A percentile compares a stretch with the other conserved stretches of the same genome.
Conservation (phyloP, 2,797 vertebrate species). For the Trematomus bernacchii region DNA sequence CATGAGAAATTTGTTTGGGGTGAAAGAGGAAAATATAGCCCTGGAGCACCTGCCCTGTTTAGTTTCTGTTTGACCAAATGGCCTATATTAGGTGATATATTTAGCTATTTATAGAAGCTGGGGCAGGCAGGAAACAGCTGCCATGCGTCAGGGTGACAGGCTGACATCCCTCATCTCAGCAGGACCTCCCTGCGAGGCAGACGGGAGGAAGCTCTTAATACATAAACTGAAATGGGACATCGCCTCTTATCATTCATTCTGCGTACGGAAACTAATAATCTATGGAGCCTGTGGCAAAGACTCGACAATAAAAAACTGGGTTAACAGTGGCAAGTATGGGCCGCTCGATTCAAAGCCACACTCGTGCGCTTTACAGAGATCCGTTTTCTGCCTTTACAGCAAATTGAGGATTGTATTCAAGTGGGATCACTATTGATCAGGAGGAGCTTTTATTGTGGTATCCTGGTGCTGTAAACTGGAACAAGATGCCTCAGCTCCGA, state of each 20-base stretch:
- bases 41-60: slow-evolving; percentile 68
- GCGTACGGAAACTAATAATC: slow-evolving; percentile 77
- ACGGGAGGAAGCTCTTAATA: slow-evolving; percentile 73
- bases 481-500: slow-evolving; percentile 46
- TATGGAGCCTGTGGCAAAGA: slow-evolving; percentile 73
- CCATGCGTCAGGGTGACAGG: slow-evolving; percentile 80
- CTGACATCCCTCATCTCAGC: slow-evolving; percentile 83
- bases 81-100: slow-evolving; percentile 83
- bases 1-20: slow-evolving; percentile 56
- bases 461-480: slow-evolving; percentile 49
- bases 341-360: slow-evolving; percentile 47
- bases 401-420: slow-evolving; percentile 55
- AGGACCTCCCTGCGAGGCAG: slow-evolving; percentile 80
- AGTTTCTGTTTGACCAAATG: slow-evolving; percentile 82
- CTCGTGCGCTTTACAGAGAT: slow-evolving; percentile 44
- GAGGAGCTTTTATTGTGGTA: slow-evolving; percentile 56
- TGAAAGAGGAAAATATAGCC: slow-evolving; percentile 58
- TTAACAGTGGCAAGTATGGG: slow-evolving; percentile 67
- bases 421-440: slow-evolving; percentile 63
- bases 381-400: slow-evolving; percentile 44
- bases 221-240: slow-evolving; percentile 74
- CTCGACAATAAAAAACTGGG: slow-evolving; percentile 75
- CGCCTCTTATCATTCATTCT: slow-evolving; percentile 73
- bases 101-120: slow-evolving; percentile 80
- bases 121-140: slow-evolving; percentile 82